A percentile compares a stretch with the other conserved stretches of the same genome.
Evolutionary conservation across 2,888 invertebrate species (phyloP).

Genomic region (Galerucella calmariensis): DNA sequence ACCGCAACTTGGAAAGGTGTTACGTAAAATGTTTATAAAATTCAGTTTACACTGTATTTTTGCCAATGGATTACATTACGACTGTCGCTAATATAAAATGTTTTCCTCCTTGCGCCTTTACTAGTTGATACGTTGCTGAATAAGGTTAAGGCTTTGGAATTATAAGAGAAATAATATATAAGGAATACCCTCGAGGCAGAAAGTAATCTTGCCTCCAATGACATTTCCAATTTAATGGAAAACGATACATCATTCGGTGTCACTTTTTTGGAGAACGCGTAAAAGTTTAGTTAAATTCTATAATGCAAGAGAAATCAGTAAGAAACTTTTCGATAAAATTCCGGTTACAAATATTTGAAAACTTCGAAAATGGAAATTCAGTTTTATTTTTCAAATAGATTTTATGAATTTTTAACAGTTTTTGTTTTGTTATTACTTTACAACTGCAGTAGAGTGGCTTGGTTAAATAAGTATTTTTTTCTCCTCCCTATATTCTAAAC

Average conservation of each 20-base stretch:
- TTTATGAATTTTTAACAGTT: neutral
- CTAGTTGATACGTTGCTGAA: constrained; percentile 2
- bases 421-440: too few relatives aligned
- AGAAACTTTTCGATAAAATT: neutral
- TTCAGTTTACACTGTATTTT: too few relatives aligned
- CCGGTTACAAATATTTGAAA: neutral
- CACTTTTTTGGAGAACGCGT: constrained; percentile 32
- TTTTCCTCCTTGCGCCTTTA: neutral
- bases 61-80: neutral
- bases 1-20: neutral
- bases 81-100: neutral
- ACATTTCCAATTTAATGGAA: constrained; percentile 51
- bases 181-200: constrained; percentile 41
- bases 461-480: too few relatives aligned
- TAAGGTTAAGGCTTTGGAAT: constrained; percentile 17
- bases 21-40: too few relatives aligned
- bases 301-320: constrained; percentile 1
- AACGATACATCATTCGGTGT: constrained; percentile 49
- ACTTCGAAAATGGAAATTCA: neutral
- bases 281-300: constrained; percentile 31
- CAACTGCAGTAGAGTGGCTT: too few relatives aligned
- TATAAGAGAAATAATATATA: constrained; percentile 38
- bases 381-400: neutral
- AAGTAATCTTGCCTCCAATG: constrained; percentile 48
- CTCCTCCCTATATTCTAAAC: too few relatives aligned